Evolutionary conservation across 2,113 vertebrate species (phyloP).

Genomic region (Panthera uncia): DNA sequence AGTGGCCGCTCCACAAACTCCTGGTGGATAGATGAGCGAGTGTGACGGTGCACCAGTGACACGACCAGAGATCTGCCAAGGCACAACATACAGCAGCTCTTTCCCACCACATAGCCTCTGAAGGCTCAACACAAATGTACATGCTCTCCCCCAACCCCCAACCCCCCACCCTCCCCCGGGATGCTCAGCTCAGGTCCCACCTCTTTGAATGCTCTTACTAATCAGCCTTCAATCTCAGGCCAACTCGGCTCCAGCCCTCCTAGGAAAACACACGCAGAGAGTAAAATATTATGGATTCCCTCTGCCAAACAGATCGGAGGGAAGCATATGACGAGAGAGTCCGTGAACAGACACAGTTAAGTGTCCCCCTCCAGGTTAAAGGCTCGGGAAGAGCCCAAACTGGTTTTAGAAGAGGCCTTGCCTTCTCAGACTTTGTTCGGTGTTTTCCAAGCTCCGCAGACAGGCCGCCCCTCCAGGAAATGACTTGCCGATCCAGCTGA

Average conservation of each 20-base stretch:
- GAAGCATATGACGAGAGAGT: neutral
- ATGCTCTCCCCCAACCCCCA: too few relatives aligned
- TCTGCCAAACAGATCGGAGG: neutral
- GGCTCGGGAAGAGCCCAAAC: neutral
- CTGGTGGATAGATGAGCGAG: neutral
- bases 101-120: neutral
- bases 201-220: neutral
- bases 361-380: neutral
- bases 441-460: neutral
- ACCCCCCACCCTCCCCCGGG: neutral
- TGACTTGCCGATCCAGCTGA: neutral
- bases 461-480: neutral
- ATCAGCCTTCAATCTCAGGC: neutral
- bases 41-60: rapidly evolving
- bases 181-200: neutral
- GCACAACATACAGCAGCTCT: neutral
- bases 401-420: neutral
- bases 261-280: neutral
- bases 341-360: neutral
- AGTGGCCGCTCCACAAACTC: neutral
- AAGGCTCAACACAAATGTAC: neutral
- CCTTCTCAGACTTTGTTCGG: neutral
- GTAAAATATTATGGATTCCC: neutral
- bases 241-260: neutral
- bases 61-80: too few relatives aligned